Percentiles rank a stretch among this genome's conserved stretches.
Conservation (phyloP, 1,140 invertebrate genomes). For the Drosophila pseudoananassae region DNA sequence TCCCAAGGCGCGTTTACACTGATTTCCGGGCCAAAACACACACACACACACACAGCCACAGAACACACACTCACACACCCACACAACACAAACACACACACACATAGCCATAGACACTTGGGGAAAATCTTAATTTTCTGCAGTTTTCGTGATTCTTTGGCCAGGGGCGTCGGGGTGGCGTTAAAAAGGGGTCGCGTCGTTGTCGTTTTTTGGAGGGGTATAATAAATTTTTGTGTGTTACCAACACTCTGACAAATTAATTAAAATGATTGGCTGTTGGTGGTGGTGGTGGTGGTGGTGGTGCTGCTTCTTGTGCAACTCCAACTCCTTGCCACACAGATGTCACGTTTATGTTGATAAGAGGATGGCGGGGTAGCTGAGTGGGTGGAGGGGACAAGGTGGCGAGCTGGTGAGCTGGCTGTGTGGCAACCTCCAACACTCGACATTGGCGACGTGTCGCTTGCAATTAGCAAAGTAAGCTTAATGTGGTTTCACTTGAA, state of each 20-base stretch:
- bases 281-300: slow-evolving; percentile 23
- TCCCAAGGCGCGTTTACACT: slow-evolving; percentile 74
- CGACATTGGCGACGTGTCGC: slow-evolving; percentile 72
- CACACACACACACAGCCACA: slow-evolving; percentile 8
- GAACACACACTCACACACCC: slow-evolving; percentile 7
- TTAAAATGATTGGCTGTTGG: slow-evolving; percentile 81
- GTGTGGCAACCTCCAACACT: slow-evolving; percentile 19
- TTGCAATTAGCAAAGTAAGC: slow-evolving; percentile 84
- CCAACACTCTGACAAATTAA: slow-evolving; percentile 84
- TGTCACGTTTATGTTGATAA: slow-evolving; percentile 71
- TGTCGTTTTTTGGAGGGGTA: slow-evolving; percentile 47
- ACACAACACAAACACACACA: slow-evolving; percentile 14
- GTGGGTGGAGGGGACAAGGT: slow-evolving; percentile 16
- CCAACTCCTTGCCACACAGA: slow-evolving; percentile 3
- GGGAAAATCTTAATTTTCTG: slow-evolving; percentile 68
- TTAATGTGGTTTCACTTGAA: slow-evolving; percentile 83
- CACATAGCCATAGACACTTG: slow-evolving; percentile 21
- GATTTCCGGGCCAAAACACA: slow-evolving; percentile 58
- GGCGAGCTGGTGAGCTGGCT: neutral
- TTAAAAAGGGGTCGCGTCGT: slow-evolving; percentile 41
- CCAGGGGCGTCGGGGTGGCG: neutral
- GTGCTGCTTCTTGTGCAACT: neutral
- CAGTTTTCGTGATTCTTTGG: slow-evolving; percentile 44
- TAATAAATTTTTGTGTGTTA: slow-evolving; percentile 83
- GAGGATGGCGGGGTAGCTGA: slow-evolving; percentile 3